Evolutionary conservation across 2,113 vertebrate genomes (phyloP).

Genomic region (Callopanchax toddi): DNA sequence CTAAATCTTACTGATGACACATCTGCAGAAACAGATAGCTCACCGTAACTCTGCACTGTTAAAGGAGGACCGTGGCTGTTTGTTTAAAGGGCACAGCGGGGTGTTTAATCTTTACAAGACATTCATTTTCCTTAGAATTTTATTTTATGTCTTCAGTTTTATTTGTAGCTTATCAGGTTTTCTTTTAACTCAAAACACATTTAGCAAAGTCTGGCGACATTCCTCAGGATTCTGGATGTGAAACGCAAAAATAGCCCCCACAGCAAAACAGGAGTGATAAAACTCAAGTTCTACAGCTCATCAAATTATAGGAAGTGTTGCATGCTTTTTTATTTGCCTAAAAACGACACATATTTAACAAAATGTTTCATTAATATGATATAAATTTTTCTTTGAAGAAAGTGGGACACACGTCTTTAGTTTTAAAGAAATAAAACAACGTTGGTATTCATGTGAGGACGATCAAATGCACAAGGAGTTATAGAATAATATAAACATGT

Average conservation of each 20-base stretch:
- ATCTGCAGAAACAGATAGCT: neutral
- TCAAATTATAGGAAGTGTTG: too few relatives aligned
- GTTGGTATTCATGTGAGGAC: too few relatives aligned
- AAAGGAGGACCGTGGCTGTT: neutral
- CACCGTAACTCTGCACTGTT: neutral
- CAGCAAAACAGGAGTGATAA: too few relatives aligned
- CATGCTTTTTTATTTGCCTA: too few relatives aligned
- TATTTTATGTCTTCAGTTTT: neutral
- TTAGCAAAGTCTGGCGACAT: neutral
- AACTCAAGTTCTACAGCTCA: too few relatives aligned
- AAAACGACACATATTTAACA: too few relatives aligned
- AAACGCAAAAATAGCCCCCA: neutral
- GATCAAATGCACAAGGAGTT: too few relatives aligned
- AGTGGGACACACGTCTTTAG: too few relatives aligned
- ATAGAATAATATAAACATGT: too few relatives aligned
- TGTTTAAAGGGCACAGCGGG: neutral
- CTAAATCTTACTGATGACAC: neutral
- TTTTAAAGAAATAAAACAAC: too few relatives aligned
- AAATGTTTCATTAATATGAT: too few relatives aligned
- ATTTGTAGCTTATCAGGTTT: conserved; percentile 4
- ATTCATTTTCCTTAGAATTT: neutral
- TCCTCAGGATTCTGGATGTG: neutral
- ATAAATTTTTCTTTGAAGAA: too few relatives aligned
- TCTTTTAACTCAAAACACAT: conserved; percentile 7
- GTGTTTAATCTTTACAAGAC: neutral